phyloP scores from a whole-genome alignment of 2,797 vertebrate species.

The Paratrypauchen microcephalus region DNA sequence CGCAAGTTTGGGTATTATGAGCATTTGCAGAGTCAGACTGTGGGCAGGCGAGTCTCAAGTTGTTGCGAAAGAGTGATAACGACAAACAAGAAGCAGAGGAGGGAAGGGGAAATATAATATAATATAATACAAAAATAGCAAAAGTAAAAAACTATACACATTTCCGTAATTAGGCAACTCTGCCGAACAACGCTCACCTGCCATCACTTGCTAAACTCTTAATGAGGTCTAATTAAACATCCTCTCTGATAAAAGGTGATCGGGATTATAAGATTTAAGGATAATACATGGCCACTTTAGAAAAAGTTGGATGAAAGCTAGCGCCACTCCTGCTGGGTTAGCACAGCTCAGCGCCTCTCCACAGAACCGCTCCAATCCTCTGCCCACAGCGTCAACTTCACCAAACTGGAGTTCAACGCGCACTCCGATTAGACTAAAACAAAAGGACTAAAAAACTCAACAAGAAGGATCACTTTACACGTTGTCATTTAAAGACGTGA shows the following conservation, averaged over 20 bases:
- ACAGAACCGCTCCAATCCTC: slow-evolving; percentile 8
- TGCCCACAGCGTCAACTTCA: slow-evolving; percentile 1
- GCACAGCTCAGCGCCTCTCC: slow-evolving; percentile 1
- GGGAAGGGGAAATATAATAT: not conserved
- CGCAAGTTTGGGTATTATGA: not conserved
- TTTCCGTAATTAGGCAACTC: not conserved
- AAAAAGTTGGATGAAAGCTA: slow-evolving; percentile 66
- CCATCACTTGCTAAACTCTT: not conserved
- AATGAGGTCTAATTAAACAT: not conserved
- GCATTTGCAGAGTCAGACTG: not conserved
- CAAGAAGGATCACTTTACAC: not conserved
- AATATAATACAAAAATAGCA: not conserved
- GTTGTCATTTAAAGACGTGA: slow-evolving; percentile 5
- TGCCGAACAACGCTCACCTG: not conserved
- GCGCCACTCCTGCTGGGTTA: slow-evolving; percentile 23
- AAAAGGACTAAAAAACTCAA: not conserved
- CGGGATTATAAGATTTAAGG: not conserved
- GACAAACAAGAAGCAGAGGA: not conserved
- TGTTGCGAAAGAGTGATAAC: not conserved
- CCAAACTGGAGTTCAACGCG: fast-evolving
- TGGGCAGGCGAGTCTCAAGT: not conserved
- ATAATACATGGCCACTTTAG: slow-evolving; percentile 12
- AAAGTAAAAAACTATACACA: not conserved
- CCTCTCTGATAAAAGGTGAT: not conserved
- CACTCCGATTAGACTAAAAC: not conserved